Evolutionary conservation across 2,113 vertebrate species (phyloP).

Genomic region (Oncorhynchus mykiss): DNA sequence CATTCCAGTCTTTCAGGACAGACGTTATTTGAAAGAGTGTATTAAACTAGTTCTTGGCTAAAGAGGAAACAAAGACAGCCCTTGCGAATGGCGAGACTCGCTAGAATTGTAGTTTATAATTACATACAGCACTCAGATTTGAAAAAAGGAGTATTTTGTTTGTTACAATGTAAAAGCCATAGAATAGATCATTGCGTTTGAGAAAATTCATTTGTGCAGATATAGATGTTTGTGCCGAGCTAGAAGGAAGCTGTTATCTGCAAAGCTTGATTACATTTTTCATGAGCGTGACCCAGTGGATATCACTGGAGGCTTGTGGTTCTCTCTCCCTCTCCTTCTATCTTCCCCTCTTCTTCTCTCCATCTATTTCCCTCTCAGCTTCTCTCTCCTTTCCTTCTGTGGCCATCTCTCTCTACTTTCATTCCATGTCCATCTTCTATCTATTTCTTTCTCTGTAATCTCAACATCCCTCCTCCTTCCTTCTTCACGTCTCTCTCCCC

Average conservation of each 20-base stretch:
- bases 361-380: constrained; percentile 13
- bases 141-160: neutral
- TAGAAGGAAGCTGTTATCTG: constrained; percentile 63
- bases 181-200: neutral
- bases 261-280: constrained; percentile 74
- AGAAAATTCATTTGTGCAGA: constrained; percentile 1
- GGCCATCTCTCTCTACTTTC: constrained; percentile 8
- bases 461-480: constrained; percentile 2
- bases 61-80: constrained; percentile 28
- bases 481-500: constrained; percentile 5
- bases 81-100: constrained; percentile 1
- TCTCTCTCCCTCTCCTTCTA: constrained; percentile 23
- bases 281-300: constrained; percentile 67
- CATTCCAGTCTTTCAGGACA: constrained; percentile 58
- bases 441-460: neutral
- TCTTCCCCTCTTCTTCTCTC: constrained; percentile 20
- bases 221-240: constrained; percentile 39
- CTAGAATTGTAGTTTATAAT: neutral
- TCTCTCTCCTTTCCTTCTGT: constrained; percentile 23
- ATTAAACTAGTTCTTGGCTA: constrained; percentile 39
- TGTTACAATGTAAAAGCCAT: neutral
- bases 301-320: constrained; percentile 55
- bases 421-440: neutral
- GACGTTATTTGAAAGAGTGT: constrained; percentile 46
- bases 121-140: neutral